phyloP scores from a whole-genome alignment of 2,888 invertebrate genomes.

The Limnephilus lunatus region DNA sequence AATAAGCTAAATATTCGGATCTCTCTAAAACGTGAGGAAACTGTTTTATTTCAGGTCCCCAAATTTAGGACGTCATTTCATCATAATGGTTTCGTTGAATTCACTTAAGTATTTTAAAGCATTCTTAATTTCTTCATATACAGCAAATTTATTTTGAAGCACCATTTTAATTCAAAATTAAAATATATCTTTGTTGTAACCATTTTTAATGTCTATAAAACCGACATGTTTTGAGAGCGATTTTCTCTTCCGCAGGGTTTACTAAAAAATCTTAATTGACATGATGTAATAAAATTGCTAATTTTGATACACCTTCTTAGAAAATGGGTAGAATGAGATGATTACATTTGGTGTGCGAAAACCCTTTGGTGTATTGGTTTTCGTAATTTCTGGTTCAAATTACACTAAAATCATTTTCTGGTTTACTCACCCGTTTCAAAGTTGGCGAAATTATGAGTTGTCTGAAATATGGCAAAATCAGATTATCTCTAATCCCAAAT shows the following conservation, averaged over 20 bases:
- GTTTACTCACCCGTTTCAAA: background rate
- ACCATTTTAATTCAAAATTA: too few species aligned
- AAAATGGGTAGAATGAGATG: background rate
- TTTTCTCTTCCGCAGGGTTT: too few species aligned
- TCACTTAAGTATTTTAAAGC: background rate
- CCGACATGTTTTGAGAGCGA: too few species aligned
- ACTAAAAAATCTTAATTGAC: too few species aligned
- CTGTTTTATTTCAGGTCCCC: background rate
- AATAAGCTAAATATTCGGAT: background rate
- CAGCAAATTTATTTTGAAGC: too few species aligned
- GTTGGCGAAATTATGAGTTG: background rate
- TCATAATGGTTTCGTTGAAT: background rate
- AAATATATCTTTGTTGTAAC: too few species aligned
- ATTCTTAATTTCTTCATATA: too few species aligned
- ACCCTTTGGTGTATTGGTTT: background rate
- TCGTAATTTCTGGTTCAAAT: background rate
- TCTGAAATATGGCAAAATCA: constrained; percentile 34
- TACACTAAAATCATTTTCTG: background rate
- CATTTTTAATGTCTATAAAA: too few species aligned
- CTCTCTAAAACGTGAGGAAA: background rate
- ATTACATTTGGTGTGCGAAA: background rate
- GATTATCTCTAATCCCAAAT: constrained; percentile 23
- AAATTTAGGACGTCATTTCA: background rate
- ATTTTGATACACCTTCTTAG: background rate
- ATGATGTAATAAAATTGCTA: background rate